Conservation (phyloP, 2,888 invertebrate species). For the Watsonalla binaria region DNA sequence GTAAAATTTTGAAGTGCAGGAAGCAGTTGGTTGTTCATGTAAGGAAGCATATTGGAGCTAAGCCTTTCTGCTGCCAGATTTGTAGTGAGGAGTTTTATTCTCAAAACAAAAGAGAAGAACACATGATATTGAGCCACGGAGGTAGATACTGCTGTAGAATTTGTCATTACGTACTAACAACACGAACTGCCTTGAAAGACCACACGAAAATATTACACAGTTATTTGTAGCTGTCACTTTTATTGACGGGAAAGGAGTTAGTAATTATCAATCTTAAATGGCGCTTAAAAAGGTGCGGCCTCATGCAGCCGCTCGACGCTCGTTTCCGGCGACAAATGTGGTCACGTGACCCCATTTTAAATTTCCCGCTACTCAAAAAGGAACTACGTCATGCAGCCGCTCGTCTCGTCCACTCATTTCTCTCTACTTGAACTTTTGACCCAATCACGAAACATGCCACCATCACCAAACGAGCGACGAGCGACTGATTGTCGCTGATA, state of each 20-base stretch:
- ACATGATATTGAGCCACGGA: conserved; percentile 56
- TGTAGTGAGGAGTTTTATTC: conserved; percentile 55
- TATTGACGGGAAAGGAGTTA: neutral
- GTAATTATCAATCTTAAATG: no score
- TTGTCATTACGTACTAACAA: conserved; percentile 48
- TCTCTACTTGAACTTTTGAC: no score
- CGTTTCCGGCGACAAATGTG: no score
- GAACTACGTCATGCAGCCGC: no score
- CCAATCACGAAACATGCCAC: no score
- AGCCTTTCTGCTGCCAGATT: conserved; percentile 52
- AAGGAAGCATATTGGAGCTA: conserved; percentile 58
- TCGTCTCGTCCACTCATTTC: no score
- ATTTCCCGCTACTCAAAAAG: no score
- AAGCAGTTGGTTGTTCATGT: conserved; percentile 59
- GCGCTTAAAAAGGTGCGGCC: no score
- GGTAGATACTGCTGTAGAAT: conserved; percentile 54
- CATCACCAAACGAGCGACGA: no score
- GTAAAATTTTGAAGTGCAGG: conserved; percentile 49
- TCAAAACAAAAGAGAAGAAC: conserved; percentile 35
- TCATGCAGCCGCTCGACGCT: no score
- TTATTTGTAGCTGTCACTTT: conserved; percentile 32
- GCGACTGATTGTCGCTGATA: no score
- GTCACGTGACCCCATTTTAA: no score
- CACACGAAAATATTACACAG: conserved; percentile 50
- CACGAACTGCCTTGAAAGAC: conserved; percentile 42